Base-by-base conservation (phyloP, 2,888 invertebrate species). In the Melanostoma scalare region DNA sequence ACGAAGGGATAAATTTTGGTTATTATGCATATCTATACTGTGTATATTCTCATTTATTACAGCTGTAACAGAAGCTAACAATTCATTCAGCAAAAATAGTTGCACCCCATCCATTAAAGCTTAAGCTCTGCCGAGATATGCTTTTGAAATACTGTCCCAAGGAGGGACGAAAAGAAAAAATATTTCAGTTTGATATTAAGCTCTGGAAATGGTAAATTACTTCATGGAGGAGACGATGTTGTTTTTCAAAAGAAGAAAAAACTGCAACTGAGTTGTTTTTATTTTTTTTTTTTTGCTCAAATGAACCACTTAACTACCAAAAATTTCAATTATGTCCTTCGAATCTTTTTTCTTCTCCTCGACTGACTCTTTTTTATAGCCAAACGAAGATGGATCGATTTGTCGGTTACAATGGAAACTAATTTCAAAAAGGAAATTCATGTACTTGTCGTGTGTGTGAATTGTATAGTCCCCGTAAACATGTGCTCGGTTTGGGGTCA, bases 371-470 rank as follows among this genome's bases (percentile, higher is more conserved):
- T 50, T 10, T 53, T 50, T 20, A 40, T 8, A 35, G 31, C 42
- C 42, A 31, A 44, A 81, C 60, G 67, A 81, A 81, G 81, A 81
- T 72, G 76, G 61, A 81, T 81, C 76, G 81, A 81, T 72, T 63
- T 6, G 36, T 67, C 53, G 42, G 58, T 71, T 48, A 81, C 76
- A 81, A 72, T 68, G 61, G 55, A 42, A 55, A 67, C 60, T 71
- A 80, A 80, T 71, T 75, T 65, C 75, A 72, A 55, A 72, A 75
- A 42, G 10, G 36, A 63, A 38, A 44, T 6, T 6, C n/a, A 6
- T 69, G n/a, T 3, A 20, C 9, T 2, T 20, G 6, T 52, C 55
- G n/a, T 53, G 8, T 52, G 52, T 55, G 30, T 63, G 35, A 6
- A 33, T 33, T 8, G 52, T 31, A 46, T 48, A 6, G n/a, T 9